Conservation (phyloP, 2,888 invertebrate genomes). For the Cheilosia grossa region DNA sequence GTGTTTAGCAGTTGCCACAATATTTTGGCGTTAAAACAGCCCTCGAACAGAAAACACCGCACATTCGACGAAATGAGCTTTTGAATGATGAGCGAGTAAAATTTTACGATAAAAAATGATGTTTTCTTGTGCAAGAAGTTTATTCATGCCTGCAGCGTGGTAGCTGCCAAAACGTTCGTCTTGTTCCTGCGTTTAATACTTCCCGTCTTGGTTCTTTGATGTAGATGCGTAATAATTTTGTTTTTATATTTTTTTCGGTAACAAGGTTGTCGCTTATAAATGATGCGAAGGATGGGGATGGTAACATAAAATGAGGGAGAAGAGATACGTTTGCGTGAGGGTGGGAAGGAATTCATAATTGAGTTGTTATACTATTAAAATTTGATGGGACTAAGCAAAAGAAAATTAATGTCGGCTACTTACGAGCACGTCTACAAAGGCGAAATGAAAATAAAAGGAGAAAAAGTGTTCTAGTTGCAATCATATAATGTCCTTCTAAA, state of each 20-base stretch:
- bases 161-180: neutral
- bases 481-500: conserved; percentile 3
- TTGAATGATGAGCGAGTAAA: conserved; percentile 56
- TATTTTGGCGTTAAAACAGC: conserved; percentile 45
- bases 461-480: neutral
- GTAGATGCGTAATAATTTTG: conserved; percentile 22
- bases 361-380: conserved; percentile 40
- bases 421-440: neutral
- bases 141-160: neutral
- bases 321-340: conserved; percentile 4
- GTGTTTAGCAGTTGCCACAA: conserved; percentile 35
- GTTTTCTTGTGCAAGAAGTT: conserved; percentile 22
- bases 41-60: conserved; percentile 32
- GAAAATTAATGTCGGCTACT: conserved; percentile 24
- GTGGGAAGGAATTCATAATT: conserved; percentile 32
- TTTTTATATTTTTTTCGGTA: conserved; percentile 17
- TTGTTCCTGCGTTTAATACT: neutral
- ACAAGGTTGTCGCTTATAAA: conserved; percentile 47
- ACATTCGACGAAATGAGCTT: conserved; percentile 51
- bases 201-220: conserved; percentile 20
- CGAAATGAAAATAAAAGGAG: conserved; percentile 3
- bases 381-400: conserved; percentile 6
- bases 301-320: conserved; percentile 13
- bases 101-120: conserved; percentile 55
- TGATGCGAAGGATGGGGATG: conserved; percentile 42